phyloP scores from a whole-genome alignment of 2,113 vertebrate species.

The Gasterosteus aculeatus region DNA sequence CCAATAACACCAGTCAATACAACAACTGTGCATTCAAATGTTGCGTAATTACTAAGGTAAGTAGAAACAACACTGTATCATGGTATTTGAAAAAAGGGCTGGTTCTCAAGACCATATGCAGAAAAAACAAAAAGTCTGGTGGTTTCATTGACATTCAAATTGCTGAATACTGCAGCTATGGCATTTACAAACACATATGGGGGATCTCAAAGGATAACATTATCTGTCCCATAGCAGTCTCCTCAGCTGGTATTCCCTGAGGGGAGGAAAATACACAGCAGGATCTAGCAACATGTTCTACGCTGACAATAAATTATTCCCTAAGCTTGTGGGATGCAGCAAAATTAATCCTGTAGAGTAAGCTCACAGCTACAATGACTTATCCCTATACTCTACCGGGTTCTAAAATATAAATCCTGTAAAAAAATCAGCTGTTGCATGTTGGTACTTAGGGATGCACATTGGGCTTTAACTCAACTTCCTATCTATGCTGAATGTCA shows the following conservation, averaged over 20 bases:
- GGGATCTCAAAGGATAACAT: slow-evolving; percentile 63
- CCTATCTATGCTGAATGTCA: slow-evolving; percentile 57
- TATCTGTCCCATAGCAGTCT: slow-evolving; percentile 62
- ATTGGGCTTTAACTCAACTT: slow-evolving; percentile 67
- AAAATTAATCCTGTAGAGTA: slow-evolving; percentile 66
- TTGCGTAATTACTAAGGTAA: neutral
- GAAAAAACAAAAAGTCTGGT: neutral
- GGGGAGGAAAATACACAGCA: slow-evolving; percentile 52
- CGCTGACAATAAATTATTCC: slow-evolving; percentile 65
- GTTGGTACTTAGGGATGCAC: slow-evolving; percentile 69
- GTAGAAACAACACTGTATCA: neutral
- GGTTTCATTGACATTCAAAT: slow-evolving; percentile 31
- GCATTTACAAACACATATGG: slow-evolving; percentile 50
- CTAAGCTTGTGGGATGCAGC: slow-evolving; percentile 62
- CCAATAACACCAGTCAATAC: neutral
- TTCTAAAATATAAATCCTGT: slow-evolving; percentile 60
- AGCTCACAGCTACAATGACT: slow-evolving; percentile 52
- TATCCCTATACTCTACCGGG: slow-evolving; percentile 33
- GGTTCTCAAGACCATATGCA: neutral
- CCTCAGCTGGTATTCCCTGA: slow-evolving; percentile 45
- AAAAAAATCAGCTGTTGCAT: slow-evolving; percentile 65
- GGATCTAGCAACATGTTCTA: slow-evolving; percentile 51
- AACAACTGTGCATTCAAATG: neutral
- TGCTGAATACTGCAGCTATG: slow-evolving; percentile 47
- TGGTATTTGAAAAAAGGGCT: neutral